A percentile compares a stretch with the other conserved stretches of the same genome.
Conservation (phyloP, 2,113 vertebrate species). For the Montifringilla adamsi region DNA sequence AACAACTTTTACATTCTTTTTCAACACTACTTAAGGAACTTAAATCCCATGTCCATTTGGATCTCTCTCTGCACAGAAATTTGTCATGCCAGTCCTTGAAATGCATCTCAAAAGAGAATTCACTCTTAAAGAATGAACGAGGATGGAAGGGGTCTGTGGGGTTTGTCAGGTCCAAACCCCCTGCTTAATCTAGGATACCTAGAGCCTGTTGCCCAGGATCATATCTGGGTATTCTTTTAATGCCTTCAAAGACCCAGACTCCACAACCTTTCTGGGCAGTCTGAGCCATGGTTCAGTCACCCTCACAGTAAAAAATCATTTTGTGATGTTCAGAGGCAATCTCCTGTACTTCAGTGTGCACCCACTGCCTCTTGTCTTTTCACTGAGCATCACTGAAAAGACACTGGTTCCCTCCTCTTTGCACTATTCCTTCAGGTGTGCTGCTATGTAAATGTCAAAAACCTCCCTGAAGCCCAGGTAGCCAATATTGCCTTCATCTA, state of each 20-base stretch:
- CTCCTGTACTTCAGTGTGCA: not conserved
- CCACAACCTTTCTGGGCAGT: not conserved
- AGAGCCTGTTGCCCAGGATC: accelerated
- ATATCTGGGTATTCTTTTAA: accelerated
- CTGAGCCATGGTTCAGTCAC: not conserved
- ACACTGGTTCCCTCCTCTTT: not conserved
- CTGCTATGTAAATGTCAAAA: not conserved
- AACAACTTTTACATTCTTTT: too few species aligned
- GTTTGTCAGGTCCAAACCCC: not conserved
- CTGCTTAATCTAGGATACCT: not conserved
- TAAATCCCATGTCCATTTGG: too few species aligned
- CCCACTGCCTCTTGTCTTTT: not conserved
- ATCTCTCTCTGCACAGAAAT: not conserved
- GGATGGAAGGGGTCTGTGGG: not conserved
- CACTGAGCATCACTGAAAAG: not conserved
- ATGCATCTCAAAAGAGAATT: not conserved
- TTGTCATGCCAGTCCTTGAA: not conserved
- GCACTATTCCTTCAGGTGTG: not conserved
- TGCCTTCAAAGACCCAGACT: not conserved
- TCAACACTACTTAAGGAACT: too few species aligned
- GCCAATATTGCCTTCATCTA: not conserved
- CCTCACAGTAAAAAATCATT: not conserved
- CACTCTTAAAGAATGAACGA: not conserved
- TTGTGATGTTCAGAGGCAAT: not conserved
- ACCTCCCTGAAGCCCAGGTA: not conserved